Evolutionary conservation across 2,888 invertebrate species (phyloP).

Genomic region (Cantharis lateralis): DNA sequence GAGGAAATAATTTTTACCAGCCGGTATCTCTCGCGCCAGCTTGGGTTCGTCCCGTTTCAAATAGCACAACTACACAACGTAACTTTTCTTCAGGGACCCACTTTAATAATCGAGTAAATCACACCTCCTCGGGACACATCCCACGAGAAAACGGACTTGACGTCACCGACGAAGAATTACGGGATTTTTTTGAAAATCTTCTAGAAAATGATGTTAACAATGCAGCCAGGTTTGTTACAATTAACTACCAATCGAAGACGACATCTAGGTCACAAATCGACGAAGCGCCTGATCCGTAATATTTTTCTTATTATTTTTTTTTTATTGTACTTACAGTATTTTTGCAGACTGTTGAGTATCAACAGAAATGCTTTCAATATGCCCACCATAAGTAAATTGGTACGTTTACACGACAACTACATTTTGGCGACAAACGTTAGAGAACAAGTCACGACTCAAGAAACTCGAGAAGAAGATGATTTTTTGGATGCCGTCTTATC

Average conservation of each 20-base stretch:
- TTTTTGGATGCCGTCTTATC: conserved; percentile 78
- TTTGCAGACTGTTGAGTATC: conserved; percentile 68
- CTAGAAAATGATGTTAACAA: conserved; percentile 75
- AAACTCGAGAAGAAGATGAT: conserved; percentile 76
- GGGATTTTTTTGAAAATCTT: conserved; percentile 72
- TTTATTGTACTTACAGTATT: background rate
- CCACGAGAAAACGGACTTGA: background rate
- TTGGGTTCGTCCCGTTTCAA: background rate
- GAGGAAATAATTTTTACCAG: conserved; percentile 26
- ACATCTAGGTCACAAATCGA: conserved; percentile 70
- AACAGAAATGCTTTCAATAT: conserved; percentile 67
- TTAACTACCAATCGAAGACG: conserved; percentile 78
- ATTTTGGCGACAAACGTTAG: conserved; percentile 72
- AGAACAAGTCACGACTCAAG: conserved; percentile 77
- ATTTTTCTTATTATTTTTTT: background rate
- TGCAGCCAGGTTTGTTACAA: conserved; percentile 68
- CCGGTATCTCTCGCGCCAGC: background rate
- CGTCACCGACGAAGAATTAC: conserved; percentile 54
- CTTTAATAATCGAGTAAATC: background rate
- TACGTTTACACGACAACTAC: conserved; percentile 83
- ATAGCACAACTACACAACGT: background rate
- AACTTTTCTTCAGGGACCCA: background rate
- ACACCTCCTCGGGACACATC: background rate
- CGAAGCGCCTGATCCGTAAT: conserved; percentile 76
- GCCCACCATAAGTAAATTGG: conserved; percentile 74